Base-by-base conservation (phyloP, 2,113 vertebrate species). In the Entelurus aequoreus region DNA sequence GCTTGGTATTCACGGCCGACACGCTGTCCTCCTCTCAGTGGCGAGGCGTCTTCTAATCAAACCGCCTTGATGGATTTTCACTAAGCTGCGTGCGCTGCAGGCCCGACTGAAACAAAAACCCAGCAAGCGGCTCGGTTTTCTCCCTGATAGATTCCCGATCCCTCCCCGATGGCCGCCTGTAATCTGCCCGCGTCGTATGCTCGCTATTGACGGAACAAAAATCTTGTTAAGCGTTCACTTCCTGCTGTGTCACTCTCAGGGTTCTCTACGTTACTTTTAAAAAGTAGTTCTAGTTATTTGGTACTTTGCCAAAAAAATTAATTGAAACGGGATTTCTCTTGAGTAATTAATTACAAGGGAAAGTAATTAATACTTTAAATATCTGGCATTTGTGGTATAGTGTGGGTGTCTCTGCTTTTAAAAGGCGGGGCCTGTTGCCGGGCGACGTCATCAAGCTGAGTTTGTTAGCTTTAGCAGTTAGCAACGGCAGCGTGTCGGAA, bases 21-120 rank as follows among this genome's bases (percentile, higher is more conserved):
- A 28, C 11, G 42, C 42, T 5, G 40, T 9, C 40, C 40, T 42
- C 74, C 72, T 79, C 79, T 75, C 71, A 60, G 48, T 10, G 60
- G 65, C 55, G 38, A 67, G 48, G 72, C 72, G 47, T 72, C 53
- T 76, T 38, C 60, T 80, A 79, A 82, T 81, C 63, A 83, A 82
- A 85, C 75, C 11, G 68, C 68, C 74, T 54, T 78, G 76, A 85
- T 85, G 75, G 82, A 86, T 86, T 85, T 80, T 70, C 48, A 75
- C 76, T 80, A 77, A 85, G 74, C 82, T 66, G 36, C 4, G 2
- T 4, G 8, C 62, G 61, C 68, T 80, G 63, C 76, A 66, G 68
- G 66, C 59, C 11, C 13, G 64, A 53, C 75, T 64, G 69, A 80
- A 78, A 76, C 64, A 74, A 81, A 78, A 70, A 79, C 68, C 74